Evolutionary conservation across 2,888 invertebrate species (phyloP).

Genomic region (Biston betularia): DNA sequence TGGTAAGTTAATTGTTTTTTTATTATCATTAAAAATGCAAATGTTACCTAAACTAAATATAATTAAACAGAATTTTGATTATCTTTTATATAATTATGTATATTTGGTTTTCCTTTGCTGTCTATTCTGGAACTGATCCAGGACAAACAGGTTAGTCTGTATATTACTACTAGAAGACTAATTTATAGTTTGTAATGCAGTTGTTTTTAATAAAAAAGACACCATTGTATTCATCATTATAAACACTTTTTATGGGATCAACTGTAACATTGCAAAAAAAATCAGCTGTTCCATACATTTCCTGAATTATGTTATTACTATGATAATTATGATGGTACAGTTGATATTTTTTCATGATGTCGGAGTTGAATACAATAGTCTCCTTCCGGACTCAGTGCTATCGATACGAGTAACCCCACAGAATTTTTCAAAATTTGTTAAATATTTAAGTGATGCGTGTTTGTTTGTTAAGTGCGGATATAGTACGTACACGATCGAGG

Average conservation of each 20-base stretch:
- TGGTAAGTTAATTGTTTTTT: constrained; percentile 69
- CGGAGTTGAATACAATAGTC: too few species aligned
- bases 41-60: neutral
- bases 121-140: constrained; percentile 34
- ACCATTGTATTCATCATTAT: too few species aligned
- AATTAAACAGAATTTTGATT: neutral
- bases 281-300: too few species aligned
- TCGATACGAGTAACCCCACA: too few species aligned
- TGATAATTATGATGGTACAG: too few species aligned
- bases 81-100: neutral
- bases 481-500: constrained; percentile 93
- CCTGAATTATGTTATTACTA: too few species aligned
- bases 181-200: neutral
- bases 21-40: neutral
- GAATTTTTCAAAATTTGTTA: too few species aligned
- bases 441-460: neutral
- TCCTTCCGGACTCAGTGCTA: too few species aligned
- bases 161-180: neutral
- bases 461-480: constrained; percentile 88
- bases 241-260: too few species aligned
- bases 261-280: too few species aligned
- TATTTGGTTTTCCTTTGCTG: constrained; percentile 28
- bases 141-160: constrained; percentile 48
- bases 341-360: too few species aligned
- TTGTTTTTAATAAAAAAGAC: too few species aligned